phyloP scores from a whole-genome alignment of 2,797 vertebrate genomes.

The Micropoecilia bifurca region DNA sequence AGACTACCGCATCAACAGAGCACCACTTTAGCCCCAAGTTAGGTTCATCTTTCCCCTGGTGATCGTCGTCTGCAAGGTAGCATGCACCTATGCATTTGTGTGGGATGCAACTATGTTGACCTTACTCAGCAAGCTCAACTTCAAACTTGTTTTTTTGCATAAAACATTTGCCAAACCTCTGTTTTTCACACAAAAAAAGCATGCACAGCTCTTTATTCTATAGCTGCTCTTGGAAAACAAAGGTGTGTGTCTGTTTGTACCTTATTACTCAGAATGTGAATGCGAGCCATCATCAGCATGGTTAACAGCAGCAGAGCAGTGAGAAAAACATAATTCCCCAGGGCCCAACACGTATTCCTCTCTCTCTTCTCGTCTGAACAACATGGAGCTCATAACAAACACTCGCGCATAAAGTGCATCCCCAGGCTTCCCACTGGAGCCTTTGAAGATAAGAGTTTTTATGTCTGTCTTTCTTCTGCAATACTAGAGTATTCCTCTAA shows the following conservation, averaged over 20 bases:
- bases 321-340: slow-evolving; percentile 74
- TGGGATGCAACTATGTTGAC: slow-evolving; percentile 15
- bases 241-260: slow-evolving; percentile 12
- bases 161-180: not conserved
- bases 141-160: slow-evolving; percentile 26
- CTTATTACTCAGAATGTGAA: slow-evolving; percentile 32
- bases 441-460: slow-evolving; percentile 22
- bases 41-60: slow-evolving; percentile 42
- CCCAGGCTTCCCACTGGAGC: slow-evolving; percentile 30
- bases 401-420: slow-evolving; percentile 18
- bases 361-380: slow-evolving; percentile 62
- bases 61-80: slow-evolving; percentile 27
- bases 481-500: slow-evolving; percentile 5
- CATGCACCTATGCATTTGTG: not conserved
- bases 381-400: slow-evolving; percentile 60
- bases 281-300: slow-evolving; percentile 34
- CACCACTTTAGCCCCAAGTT: slow-evolving; percentile 46
- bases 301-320: slow-evolving; percentile 49
- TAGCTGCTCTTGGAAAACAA: slow-evolving; percentile 6
- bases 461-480: not conserved
- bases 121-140: slow-evolving; percentile 38
- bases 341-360: slow-evolving; percentile 52
- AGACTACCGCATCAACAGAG: slow-evolving; percentile 54
- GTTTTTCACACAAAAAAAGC: slow-evolving; percentile 11
- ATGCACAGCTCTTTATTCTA: not conserved